These are phyloP conservation scores for Ciconia stormi DNA, from an alignment of 2,113 vertebrate genomes.

Conservation along the genomic window DNA sequence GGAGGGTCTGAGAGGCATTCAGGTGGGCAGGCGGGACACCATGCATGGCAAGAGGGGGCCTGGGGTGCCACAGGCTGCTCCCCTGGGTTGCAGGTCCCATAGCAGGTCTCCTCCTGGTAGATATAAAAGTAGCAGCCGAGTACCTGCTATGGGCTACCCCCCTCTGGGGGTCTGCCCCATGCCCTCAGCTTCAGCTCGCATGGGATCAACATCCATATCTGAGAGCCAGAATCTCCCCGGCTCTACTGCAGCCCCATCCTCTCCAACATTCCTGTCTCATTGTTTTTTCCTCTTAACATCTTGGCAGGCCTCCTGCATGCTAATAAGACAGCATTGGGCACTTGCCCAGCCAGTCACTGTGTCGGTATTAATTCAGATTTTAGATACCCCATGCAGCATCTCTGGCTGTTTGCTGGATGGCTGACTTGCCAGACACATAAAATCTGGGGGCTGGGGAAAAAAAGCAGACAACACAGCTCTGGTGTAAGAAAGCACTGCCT, in stretches of 20 bases:
- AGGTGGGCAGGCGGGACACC: neutral
- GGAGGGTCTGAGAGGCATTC: neutral
- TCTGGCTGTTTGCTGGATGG: neutral
- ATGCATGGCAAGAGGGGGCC: neutral
- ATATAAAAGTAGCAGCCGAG: neutral
- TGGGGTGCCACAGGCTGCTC: neutral
- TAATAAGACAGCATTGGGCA: neutral
- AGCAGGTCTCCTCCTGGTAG: neutral
- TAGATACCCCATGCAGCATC: neutral
- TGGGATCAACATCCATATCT: neutral
- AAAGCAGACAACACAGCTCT: neutral
- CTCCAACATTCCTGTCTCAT: neutral
- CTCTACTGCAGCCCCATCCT: neutral
- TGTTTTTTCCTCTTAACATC: neutral
- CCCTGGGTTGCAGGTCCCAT: neutral
- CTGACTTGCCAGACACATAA: neutral
- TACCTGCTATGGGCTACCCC: neutral
- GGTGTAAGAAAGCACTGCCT: neutral
- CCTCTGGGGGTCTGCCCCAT: rapidly evolving
- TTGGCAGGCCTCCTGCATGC: neutral
- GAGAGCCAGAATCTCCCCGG: neutral
- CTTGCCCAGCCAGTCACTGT: neutral
- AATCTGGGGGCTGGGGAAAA: neutral
- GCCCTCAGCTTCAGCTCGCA: neutral
- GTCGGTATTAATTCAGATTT: neutral